Conservation (phyloP, 1,140 invertebrate species). For the Asbolus verrucosus region DNA sequence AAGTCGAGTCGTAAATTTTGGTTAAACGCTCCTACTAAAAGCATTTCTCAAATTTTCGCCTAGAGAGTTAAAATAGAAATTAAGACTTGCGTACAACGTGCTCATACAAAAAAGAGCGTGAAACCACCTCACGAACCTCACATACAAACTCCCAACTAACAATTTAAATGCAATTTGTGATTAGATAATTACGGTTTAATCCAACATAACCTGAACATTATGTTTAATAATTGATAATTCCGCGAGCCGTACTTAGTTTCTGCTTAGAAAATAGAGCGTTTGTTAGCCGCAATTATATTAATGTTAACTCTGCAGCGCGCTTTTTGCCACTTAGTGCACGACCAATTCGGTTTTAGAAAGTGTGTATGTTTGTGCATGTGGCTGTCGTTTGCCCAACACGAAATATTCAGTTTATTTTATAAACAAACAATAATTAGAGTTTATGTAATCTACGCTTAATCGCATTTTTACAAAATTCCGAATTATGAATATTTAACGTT, state of each 20-base stretch:
- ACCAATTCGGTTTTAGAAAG: slow-evolving; percentile 15
- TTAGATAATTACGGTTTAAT: slow-evolving; percentile 47
- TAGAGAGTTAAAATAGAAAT: too few relatives aligned
- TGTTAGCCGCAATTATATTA: slow-evolving; percentile 37
- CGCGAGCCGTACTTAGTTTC: slow-evolving; percentile 31
- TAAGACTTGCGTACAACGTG: too few relatives aligned
- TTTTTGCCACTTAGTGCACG: slow-evolving; percentile 23
- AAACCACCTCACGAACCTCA: slow-evolving; percentile 42
- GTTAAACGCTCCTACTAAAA: too few relatives aligned
- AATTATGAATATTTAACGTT: too few relatives aligned
- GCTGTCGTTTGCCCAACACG: slow-evolving; percentile 9
- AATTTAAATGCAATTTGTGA: slow-evolving; percentile 50
- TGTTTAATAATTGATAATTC: slow-evolving; percentile 48
- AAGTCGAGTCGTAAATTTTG: too few relatives aligned
- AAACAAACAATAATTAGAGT: neutral
- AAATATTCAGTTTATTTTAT: neutral
- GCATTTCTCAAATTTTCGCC: too few relatives aligned
- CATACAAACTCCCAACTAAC: slow-evolving; percentile 39
- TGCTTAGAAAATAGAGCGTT: slow-evolving; percentile 31
- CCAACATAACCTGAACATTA: slow-evolving; percentile 44
- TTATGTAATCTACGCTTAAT: neutral
- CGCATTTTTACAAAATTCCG: slow-evolving; percentile 8
- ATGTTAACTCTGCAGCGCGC: slow-evolving; percentile 22
- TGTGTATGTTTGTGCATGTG: neutral
- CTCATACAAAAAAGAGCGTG: slow-evolving; percentile 23